Conservation (phyloP, 2,113 vertebrate genomes). For the Candoia aspera region DNA sequence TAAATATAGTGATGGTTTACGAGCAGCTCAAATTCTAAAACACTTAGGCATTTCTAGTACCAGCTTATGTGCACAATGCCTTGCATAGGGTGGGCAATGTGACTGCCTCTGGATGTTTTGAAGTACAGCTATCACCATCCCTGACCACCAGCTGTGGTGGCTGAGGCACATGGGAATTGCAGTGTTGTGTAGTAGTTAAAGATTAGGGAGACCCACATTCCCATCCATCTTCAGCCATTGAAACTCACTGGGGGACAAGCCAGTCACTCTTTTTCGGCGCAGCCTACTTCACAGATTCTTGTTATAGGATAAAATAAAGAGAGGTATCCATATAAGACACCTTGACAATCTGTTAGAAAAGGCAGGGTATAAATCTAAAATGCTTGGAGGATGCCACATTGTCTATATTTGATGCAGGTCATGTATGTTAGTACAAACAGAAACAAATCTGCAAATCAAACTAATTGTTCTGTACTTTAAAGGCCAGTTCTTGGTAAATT, state of each 20-base stretch:
- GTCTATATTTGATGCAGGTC: background rate
- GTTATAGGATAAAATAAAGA: background rate
- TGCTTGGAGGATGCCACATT: background rate
- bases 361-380: background rate
- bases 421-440: background rate
- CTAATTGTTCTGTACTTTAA: background rate
- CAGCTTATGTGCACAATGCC: too few relatives aligned
- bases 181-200: background rate
- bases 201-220: background rate
- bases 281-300: too few relatives aligned
- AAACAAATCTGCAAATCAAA: background rate
- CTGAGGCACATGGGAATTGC: background rate
- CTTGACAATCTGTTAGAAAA: background rate
- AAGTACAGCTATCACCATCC: background rate
- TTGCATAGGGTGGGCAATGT: background rate
- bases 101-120: background rate
- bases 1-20: slow-evolving; percentile 3
- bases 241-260: too few relatives aligned
- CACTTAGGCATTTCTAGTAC: slow-evolving; percentile 17
- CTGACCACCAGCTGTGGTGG: background rate
- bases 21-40: slow-evolving; percentile 50
- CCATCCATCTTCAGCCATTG: too few relatives aligned
- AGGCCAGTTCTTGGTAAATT: background rate
- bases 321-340: background rate
- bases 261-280: too few relatives aligned